Conservation (phyloP, 92 coral and sea anemone genomes). For the Scolanthus callimorphus region DNA sequence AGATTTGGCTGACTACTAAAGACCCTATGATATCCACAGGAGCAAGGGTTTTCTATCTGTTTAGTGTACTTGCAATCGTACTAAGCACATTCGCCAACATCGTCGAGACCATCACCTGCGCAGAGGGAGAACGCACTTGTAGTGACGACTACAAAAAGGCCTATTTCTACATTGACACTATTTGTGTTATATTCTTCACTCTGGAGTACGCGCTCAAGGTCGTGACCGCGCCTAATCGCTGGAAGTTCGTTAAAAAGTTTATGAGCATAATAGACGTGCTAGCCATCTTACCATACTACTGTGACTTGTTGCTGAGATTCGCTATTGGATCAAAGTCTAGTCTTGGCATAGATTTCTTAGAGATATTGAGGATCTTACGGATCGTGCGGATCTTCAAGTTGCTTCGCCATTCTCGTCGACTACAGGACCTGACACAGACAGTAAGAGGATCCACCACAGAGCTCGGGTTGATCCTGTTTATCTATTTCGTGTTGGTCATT, state of each 20-base stretch:
- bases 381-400: conserved; percentile 76
- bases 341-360: conserved; percentile 53
- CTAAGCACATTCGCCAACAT: conserved; percentile 61
- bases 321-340: conserved; percentile 17
- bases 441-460: conserved; percentile 70
- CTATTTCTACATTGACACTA: conserved; percentile 63
- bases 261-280: conserved; percentile 77
- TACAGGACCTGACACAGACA: conserved; percentile 49
- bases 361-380: conserved; percentile 58
- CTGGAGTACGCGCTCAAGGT: conserved; percentile 51
- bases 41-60: conserved; percentile 52
- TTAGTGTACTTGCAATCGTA: conserved; percentile 54
- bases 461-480: conserved; percentile 56
- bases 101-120: conserved; percentile 60
- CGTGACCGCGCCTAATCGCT: conserved; percentile 46
- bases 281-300: conserved; percentile 67
- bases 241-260: conserved; percentile 33
- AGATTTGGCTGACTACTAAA: conserved; percentile 52
- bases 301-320: conserved; percentile 38
- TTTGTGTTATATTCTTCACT: conserved; percentile 67
- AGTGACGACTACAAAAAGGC: conserved; percentile 40
- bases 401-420: conserved; percentile 64
- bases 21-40: conserved; percentile 42
- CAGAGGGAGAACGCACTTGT: conserved; percentile 34
- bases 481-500: conserved; percentile 62